Evolutionary conservation across 2,113 vertebrate genomes (phyloP).

Genomic region (Ahaetulla prasina): DNA sequence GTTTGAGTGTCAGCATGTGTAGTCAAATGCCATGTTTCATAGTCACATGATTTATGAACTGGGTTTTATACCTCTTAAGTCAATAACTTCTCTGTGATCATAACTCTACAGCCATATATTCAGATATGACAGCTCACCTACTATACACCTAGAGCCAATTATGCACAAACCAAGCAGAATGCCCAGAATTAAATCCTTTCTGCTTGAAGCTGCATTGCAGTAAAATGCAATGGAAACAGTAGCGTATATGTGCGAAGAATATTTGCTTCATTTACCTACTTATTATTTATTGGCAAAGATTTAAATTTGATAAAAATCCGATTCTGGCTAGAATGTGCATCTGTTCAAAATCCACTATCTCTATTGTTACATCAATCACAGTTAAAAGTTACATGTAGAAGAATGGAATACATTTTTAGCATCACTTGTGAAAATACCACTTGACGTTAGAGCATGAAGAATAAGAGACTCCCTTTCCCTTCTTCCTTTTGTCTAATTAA

Average conservation of each 20-base stretch:
- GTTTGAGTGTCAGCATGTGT: background rate
- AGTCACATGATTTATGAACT: background rate
- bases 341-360: background rate
- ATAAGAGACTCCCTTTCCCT: background rate
- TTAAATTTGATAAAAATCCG: background rate
- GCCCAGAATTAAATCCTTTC: background rate
- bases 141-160: background rate
- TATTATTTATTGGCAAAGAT: background rate
- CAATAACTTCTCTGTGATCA: background rate
- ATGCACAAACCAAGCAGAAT: background rate
- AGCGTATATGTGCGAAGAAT: background rate
- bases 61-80: background rate
- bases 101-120: background rate
- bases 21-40: background rate
- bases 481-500: background rate
- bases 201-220: background rate
- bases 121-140: background rate
- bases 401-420: background rate
- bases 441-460: background rate
- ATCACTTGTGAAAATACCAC: background rate
- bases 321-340: background rate
- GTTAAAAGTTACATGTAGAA: background rate
- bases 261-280: background rate
- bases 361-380: background rate
- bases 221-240: background rate